These are phyloP conservation scores for Nothobranchius furzeri DNA, from an alignment of 2,113 vertebrate genomes.

Conservation along the genomic window DNA sequence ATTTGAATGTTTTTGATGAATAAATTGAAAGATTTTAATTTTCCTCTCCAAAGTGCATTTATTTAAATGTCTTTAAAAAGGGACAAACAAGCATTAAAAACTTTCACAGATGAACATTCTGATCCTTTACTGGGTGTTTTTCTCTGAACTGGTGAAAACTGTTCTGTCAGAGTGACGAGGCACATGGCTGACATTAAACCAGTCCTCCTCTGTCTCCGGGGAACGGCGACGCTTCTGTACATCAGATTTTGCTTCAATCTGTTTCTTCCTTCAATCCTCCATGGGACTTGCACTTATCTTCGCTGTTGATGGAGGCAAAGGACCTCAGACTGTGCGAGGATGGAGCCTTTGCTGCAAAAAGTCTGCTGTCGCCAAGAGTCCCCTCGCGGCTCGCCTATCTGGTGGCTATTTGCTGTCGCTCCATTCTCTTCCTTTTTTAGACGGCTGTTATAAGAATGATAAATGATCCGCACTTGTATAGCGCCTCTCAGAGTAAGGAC, in stretches of 20 bases:
- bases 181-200: constrained; percentile 54
- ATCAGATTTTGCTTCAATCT: constrained; percentile 69
- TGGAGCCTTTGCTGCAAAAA: constrained; percentile 52
- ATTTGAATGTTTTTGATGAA: too few species aligned
- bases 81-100: too few species aligned
- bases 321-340: constrained; percentile 41
- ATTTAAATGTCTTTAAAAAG: too few species aligned
- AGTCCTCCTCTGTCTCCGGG: constrained; percentile 31
- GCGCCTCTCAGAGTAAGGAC: too few species aligned
- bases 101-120: not conserved
- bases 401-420: constrained; percentile 36
- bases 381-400: constrained; percentile 39
- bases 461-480: too few species aligned
- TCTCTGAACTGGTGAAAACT: constrained; percentile 28
- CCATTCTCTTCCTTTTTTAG: constrained; percentile 35
- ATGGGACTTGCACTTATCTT: constrained; percentile 64
- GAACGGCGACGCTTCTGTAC: constrained; percentile 46
- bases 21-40: too few species aligned
- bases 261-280: constrained; percentile 63
- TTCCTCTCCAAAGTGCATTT: too few species aligned
- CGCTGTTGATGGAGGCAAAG: constrained; percentile 55
- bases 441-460: constrained; percentile 37
- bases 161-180: constrained; percentile 38
- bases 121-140: not conserved
- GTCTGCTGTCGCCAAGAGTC: constrained; percentile 36